phyloP scores from a whole-genome alignment of 2,888 invertebrate genomes.

The Conops quadrifasciatus region DNA sequence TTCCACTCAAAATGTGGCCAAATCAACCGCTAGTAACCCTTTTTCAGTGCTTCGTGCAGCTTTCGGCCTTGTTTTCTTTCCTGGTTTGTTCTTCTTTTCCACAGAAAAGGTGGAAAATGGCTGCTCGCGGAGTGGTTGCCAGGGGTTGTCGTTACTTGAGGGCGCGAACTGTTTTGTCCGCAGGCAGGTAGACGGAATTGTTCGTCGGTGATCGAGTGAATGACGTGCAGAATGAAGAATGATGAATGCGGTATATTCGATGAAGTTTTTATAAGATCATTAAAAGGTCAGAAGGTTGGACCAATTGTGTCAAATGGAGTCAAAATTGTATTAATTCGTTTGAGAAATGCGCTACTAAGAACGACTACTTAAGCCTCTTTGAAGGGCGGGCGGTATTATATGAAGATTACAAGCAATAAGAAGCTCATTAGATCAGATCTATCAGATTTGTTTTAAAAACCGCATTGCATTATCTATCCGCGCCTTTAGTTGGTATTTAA shows the following conservation, averaged over 20 bases:
- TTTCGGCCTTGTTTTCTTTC: background rate
- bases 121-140: background rate
- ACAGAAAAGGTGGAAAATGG: conserved; percentile 3
- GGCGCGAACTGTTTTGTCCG: conserved; percentile 1
- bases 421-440: too few relatives aligned
- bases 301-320: background rate
- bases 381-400: too few relatives aligned
- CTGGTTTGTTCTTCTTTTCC: background rate
- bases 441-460: too few relatives aligned
- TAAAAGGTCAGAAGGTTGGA: conserved; percentile 8
- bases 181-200: background rate
- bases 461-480: too few relatives aligned
- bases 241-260: background rate
- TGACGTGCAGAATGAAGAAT: conserved; percentile 12
- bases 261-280: background rate
- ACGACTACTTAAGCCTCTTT: background rate
- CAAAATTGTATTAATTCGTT: background rate
- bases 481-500: too few relatives aligned
- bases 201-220: background rate
- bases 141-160: background rate
- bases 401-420: too few relatives aligned
- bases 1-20: too few relatives aligned
- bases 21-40: too few relatives aligned
- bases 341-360: background rate
- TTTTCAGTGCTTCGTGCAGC: too few relatives aligned